Evolutionary conservation across 2,113 vertebrate genomes (phyloP).

Genomic region (Tragulus kanchil): DNA sequence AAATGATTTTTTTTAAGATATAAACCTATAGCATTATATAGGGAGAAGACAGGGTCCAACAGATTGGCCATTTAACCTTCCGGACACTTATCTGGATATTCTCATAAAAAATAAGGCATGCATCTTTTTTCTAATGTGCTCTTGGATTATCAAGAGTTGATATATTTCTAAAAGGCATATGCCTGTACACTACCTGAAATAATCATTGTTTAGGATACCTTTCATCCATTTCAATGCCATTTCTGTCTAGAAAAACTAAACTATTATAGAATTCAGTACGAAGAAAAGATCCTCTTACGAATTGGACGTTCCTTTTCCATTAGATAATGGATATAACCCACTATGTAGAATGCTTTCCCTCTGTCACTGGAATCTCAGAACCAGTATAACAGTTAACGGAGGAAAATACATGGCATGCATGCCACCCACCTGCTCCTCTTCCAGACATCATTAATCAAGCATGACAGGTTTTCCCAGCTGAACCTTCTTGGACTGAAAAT

Average conservation of each 20-base stretch:
- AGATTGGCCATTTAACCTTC: not conserved
- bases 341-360: not conserved
- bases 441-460: conserved; percentile 60
- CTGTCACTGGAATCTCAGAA: not conserved
- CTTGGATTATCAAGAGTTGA: not conserved
- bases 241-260: conserved; percentile 34
- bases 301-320: conserved; percentile 24
- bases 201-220: not conserved
- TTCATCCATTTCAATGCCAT: not conserved
- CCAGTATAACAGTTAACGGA: not conserved
- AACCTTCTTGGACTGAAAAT: not conserved
- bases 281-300: not conserved
- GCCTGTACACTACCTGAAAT: not conserved
- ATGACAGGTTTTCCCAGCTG: conserved; percentile 43
- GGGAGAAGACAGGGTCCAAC: not conserved
- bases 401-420: not conserved
- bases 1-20: not conserved
- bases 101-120: not conserved
- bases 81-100: not conserved
- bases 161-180: not conserved
- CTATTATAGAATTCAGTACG: conserved; percentile 42
- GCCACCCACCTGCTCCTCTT: conserved; percentile 23
- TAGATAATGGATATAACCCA: not conserved
- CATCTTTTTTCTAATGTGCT: not conserved
- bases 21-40: not conserved